Conservation (phyloP, 2,888 invertebrate species). For the Leucania comma region DNA sequence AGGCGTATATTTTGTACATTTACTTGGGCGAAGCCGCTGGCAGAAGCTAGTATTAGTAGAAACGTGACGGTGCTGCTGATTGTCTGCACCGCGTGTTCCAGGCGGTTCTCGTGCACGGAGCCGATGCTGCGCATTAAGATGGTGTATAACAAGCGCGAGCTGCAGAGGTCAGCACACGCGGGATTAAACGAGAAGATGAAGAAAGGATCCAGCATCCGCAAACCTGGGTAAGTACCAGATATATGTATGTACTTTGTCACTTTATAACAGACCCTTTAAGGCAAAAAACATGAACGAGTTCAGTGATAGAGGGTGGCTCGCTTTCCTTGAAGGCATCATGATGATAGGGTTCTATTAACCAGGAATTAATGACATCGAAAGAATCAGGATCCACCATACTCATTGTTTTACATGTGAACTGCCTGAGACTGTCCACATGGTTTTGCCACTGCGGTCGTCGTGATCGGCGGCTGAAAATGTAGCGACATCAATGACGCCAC, state of each 20-base stretch:
- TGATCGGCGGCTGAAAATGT: too few relatives aligned
- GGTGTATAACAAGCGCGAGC: conserved; percentile 85
- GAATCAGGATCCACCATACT: not conserved
- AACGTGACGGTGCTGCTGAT: not conserved
- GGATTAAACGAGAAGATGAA: conserved; percentile 6
- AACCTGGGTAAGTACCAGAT: conserved; percentile 69
- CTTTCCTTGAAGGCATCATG: too few relatives aligned
- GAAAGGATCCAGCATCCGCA: conserved; percentile 63
- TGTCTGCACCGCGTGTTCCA: conserved; percentile 53
- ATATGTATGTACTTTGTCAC: not conserved
- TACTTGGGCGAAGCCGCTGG: too few relatives aligned
- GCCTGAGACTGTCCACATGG: too few relatives aligned
- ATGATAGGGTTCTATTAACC: not conserved
- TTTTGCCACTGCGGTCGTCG: too few relatives aligned
- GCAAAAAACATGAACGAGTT: too few relatives aligned
- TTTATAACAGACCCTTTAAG: not conserved
- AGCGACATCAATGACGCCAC: too few relatives aligned
- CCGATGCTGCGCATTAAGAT: conserved; percentile 91
- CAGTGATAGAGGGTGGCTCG: not conserved
- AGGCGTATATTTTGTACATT: too few relatives aligned
- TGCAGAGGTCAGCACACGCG: conserved; percentile 39
- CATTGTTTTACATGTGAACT: not conserved
- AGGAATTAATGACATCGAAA: too few relatives aligned
- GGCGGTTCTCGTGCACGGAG: conserved; percentile 89
- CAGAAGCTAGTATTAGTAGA: too few relatives aligned